Conservation (phyloP, 1,140 invertebrate genomes). For the Calosoma granatense region DNA sequence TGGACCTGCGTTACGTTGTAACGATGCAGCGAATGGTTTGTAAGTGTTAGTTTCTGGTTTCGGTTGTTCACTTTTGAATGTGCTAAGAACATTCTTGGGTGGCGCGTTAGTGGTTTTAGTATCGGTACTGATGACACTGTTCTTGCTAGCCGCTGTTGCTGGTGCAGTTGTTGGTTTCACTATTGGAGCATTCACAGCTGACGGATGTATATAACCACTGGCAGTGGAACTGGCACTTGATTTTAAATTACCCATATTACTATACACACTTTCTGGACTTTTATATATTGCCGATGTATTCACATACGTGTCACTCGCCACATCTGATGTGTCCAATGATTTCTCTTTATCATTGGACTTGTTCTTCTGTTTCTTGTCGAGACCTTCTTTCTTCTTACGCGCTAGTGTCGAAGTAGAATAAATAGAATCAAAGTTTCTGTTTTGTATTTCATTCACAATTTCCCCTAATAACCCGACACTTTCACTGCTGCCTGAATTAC, state of each 20-base stretch:
- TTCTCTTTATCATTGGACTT: conserved; percentile 32
- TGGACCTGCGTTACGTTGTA: conserved; percentile 27
- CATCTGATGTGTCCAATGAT: conserved; percentile 33
- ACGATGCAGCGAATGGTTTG: conserved; percentile 31
- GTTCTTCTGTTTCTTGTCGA: conserved; percentile 29
- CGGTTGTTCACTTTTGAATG: conserved; percentile 20
- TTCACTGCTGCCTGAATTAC: conserved; percentile 39
- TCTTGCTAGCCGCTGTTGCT: conserved; percentile 12
- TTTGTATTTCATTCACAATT: conserved; percentile 78
- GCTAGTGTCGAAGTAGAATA: conserved; percentile 63
- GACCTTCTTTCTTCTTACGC: conserved; percentile 46
- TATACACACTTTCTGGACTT: conserved; percentile 46
- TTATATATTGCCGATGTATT: conserved; percentile 46
- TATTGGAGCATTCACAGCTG: conserved; percentile 51
- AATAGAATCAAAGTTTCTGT: conserved; percentile 73
- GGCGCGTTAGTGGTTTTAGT: conserved; percentile 10
- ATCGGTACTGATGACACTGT: conserved; percentile 13
- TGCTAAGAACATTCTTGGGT: conserved; percentile 21
- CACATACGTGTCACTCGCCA: conserved; percentile 37
- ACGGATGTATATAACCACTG: conserved; percentile 61
- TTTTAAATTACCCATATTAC: conserved; percentile 44
- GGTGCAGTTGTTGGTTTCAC: conserved; percentile 26
- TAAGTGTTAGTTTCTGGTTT: conserved; percentile 10
- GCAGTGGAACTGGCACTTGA: conserved; percentile 49
- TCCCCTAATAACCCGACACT: conserved; percentile 66